A percentile compares a stretch with the other conserved stretches of the same genome.
These are phyloP conservation scores for Oligia fasciuncula DNA, from an alignment of 2,888 invertebrate genomes.

Conservation along the genomic window DNA sequence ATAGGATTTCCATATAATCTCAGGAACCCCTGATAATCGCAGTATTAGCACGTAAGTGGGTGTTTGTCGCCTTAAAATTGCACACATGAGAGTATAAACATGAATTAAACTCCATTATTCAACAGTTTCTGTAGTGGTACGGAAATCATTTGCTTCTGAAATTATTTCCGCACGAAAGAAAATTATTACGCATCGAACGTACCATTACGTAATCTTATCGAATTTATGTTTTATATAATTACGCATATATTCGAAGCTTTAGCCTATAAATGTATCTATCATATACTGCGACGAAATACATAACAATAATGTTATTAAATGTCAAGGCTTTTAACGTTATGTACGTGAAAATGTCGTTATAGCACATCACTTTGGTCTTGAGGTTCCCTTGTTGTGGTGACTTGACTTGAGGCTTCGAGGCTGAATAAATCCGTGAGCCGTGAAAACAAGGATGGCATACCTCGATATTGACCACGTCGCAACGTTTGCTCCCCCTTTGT, in stretches of 20 bases:
- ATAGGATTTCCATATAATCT: neutral
- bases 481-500: conserved; percentile 34
- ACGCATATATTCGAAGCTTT: conserved; percentile 44
- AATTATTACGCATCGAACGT: conserved; percentile 44
- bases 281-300: conserved; percentile 53
- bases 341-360: conserved; percentile 61
- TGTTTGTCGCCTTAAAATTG: conserved; percentile 2
- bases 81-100: conserved; percentile 4
- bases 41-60: neutral
- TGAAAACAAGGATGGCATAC: conserved; percentile 36
- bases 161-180: conserved; percentile 56
- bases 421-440: conserved; percentile 43
- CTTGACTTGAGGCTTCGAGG: conserved; percentile 27
- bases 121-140: conserved; percentile 30
- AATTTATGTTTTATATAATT: conserved; percentile 53
- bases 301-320: conserved; percentile 63
- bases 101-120: conserved; percentile 22
- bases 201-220: conserved; percentile 48
- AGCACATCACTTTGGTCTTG: conserved; percentile 48
- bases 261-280: conserved; percentile 30
- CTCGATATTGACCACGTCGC: conserved; percentile 31
- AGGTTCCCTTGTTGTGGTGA: conserved; percentile 43
- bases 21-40: neutral
- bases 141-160: conserved; percentile 51
- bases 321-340: conserved; percentile 67